Evolutionary conservation across 2,113 vertebrate genomes (phyloP).

Genomic region (Protobothrops mucrosquamatus): DNA sequence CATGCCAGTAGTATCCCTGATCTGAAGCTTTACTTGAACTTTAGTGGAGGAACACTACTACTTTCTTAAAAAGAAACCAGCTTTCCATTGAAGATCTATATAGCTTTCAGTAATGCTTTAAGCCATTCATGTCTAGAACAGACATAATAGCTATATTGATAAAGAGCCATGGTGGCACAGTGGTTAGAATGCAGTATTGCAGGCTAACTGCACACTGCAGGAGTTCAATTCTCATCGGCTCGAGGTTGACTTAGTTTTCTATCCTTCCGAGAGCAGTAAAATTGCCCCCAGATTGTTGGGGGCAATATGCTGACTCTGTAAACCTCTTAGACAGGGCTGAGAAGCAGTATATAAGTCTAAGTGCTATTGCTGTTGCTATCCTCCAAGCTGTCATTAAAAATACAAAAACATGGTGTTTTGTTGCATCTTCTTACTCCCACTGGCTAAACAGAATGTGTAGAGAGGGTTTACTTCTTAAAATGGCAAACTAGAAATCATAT

Average conservation of each 20-base stretch:
- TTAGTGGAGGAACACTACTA: neutral
- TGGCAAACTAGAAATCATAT: neutral
- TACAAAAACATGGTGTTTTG: neutral
- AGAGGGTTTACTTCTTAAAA: neutral
- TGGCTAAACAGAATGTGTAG: neutral
- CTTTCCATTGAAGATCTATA: neutral
- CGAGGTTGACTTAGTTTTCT: neutral
- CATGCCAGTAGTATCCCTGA: neutral
- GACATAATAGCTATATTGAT: neutral
- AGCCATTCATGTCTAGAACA: neutral
- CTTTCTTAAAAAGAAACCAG: neutral
- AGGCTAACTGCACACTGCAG: neutral
- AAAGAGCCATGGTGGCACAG: neutral
- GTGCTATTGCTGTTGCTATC: neutral
- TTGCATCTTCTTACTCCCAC: neutral
- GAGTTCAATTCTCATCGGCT: neutral
- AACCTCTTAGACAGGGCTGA: neutral
- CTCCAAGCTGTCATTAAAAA: neutral
- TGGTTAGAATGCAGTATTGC: neutral
- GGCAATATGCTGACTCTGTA: neutral
- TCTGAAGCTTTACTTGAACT: neutral
- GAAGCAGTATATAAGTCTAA: neutral
- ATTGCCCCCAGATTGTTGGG: neutral
- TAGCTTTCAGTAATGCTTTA: neutral
- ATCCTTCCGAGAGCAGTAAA: neutral